These are phyloP conservation scores for Saxicola maurus DNA, from an alignment of 2,797 vertebrate genomes.

Conservation along the genomic window DNA sequence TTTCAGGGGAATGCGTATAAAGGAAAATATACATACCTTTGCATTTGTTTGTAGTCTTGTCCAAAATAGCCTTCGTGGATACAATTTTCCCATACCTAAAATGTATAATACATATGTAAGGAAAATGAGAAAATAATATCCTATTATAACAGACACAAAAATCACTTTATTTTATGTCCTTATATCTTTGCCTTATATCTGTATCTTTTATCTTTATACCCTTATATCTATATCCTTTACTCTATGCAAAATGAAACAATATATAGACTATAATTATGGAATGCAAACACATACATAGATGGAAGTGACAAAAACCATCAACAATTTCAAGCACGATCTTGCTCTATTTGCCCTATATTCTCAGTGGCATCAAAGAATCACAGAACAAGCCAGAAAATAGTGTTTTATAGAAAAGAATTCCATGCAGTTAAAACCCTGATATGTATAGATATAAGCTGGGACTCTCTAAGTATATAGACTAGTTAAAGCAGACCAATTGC, in stretches of 20 bases:
- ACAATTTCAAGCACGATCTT: background rate
- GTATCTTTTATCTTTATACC: too few relatives aligned
- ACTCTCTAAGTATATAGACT: background rate
- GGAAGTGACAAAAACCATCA: background rate
- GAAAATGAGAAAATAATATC: background rate
- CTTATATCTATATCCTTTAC: background rate
- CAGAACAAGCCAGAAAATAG: background rate
- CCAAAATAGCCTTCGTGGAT: slow-evolving; percentile 98
- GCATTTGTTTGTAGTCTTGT: slow-evolving; percentile 98
- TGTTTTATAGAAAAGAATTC: background rate
- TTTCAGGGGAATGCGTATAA: background rate
- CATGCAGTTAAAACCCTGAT: background rate
- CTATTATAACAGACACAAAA: background rate
- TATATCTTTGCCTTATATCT: too few relatives aligned
- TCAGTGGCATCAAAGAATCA: background rate
- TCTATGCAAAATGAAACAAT: background rate
- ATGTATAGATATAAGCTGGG: background rate
- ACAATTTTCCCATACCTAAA: slow-evolving; percentile 97
- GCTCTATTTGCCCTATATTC: background rate
- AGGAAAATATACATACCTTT: slow-evolving; percentile 88
- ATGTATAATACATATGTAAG: slow-evolving; percentile 52
- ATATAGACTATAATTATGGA: background rate
- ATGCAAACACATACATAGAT: background rate
- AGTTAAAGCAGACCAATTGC: background rate
- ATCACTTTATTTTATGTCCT: background rate